Percentiles rank a stretch among this genome's conserved stretches.
Conservation (phyloP, 2,797 vertebrate species). For the Delichon dasypus region DNA sequence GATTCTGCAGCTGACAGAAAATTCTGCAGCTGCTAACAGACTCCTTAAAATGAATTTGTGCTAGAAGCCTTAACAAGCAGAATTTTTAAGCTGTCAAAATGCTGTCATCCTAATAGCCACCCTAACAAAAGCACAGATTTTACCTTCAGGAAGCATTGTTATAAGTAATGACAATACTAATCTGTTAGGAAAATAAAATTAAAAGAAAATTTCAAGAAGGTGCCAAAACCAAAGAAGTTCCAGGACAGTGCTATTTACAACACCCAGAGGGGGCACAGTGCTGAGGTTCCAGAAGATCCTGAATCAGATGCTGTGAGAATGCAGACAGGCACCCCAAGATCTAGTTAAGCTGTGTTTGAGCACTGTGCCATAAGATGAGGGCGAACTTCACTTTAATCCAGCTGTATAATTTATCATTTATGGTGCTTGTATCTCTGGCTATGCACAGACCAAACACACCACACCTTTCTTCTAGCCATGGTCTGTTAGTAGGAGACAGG, state of each 20-base stretch:
- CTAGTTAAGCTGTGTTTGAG: neutral
- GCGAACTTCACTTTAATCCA: neutral
- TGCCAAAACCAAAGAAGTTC: neutral
- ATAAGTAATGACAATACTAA: neutral
- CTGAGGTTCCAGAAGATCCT: neutral
- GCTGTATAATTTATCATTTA: neutral
- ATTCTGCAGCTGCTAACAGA: neutral
- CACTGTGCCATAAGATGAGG: accelerated
- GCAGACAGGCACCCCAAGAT: neutral
- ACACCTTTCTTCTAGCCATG: neutral
- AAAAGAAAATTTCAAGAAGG: neutral
- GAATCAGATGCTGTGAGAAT: neutral
- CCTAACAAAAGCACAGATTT: neutral
- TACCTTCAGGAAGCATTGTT: neutral
- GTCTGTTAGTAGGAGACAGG: neutral
- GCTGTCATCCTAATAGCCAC: neutral
- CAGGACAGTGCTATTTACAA: neutral
- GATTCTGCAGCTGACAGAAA: conserved; percentile 4
- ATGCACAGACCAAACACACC: neutral
- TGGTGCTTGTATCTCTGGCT: neutral
- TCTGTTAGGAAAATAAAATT: neutral
- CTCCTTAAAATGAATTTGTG: neutral
- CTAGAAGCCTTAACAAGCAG: neutral
- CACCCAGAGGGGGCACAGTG: neutral
- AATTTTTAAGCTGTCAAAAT: neutral